Evolutionary conservation across 2,888 invertebrate genomes (phyloP).

Genomic region (Scaeva pyrastri): DNA sequence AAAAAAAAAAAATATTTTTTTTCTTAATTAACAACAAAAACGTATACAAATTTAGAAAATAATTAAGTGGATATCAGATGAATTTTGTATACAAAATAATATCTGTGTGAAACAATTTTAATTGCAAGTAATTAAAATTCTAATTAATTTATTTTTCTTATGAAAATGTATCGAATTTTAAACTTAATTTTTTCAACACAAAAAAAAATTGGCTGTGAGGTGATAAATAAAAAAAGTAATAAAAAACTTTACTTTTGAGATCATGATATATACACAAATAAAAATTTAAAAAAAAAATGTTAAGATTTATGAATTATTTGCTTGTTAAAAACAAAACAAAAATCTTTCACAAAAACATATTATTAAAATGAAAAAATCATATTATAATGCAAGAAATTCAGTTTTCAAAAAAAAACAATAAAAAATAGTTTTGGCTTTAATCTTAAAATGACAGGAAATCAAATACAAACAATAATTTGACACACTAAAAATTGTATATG

Average conservation of each 20-base stretch:
- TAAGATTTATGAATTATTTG: slow-evolving; percentile 19
- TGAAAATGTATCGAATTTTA: background rate
- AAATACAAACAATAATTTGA: background rate
- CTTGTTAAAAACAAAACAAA: background rate
- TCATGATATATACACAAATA: slow-evolving; percentile 17
- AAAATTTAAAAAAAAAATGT: background rate
- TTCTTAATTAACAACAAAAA: background rate
- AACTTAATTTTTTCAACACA: slow-evolving; percentile 45
- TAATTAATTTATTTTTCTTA: slow-evolving; percentile 2
- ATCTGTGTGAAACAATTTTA: background rate
- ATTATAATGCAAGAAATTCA: background rate
- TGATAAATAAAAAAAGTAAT: slow-evolving; percentile 38
- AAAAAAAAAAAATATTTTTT: background rate
- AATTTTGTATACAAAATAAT: background rate
- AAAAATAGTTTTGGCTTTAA: background rate
- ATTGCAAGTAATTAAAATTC: background rate
- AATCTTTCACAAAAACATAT: background rate
- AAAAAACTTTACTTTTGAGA: slow-evolving; percentile 27
- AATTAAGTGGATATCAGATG: background rate
- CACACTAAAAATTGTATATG: background rate
- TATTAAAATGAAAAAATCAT: background rate
- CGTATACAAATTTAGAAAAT: background rate
- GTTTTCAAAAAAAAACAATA: too few relatives aligned
- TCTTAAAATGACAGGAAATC: background rate
- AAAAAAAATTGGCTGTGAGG: slow-evolving; percentile 63